These are phyloP conservation scores for Sphaeridia pumilis DNA, from an alignment of 2,888 invertebrate species.

Conservation along the genomic window DNA sequence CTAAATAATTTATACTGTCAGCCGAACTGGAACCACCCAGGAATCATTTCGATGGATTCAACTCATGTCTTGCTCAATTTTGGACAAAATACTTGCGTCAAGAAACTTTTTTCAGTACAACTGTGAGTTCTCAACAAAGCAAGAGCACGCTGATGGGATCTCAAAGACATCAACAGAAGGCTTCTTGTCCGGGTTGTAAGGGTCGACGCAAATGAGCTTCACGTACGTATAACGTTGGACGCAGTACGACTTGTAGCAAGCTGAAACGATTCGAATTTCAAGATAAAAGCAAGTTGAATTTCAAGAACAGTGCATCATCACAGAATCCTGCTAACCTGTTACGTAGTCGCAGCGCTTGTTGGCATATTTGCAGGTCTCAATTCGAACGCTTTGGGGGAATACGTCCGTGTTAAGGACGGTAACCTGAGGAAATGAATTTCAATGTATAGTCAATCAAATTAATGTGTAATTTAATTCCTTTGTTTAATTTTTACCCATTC, in stretches of 20 bases:
- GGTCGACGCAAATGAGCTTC: conserved; percentile 38
- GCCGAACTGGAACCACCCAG: too few relatives aligned
- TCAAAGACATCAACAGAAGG: conserved; percentile 39
- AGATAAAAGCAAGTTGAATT: neutral
- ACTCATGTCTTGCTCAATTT: too few relatives aligned
- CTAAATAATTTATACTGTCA: too few relatives aligned
- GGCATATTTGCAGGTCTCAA: conserved; percentile 39
- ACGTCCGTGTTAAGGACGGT: conserved; percentile 38
- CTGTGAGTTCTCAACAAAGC: conserved; percentile 39
- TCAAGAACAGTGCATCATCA: neutral
- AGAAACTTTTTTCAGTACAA: conserved; percentile 12
- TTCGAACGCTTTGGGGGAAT: conserved; percentile 38
- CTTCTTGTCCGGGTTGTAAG: conserved; percentile 36
- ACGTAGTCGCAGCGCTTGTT: conserved; percentile 36
- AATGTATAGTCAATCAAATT: too few relatives aligned
- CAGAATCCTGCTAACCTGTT: conserved; percentile 23
- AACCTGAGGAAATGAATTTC: conserved; percentile 16
- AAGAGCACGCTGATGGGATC: conserved; percentile 38
- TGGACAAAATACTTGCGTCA: too few relatives aligned
- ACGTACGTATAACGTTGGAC: conserved; percentile 38
- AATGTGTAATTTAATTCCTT: too few relatives aligned
- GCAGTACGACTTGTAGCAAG: conserved; percentile 37
- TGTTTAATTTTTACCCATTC: conserved; percentile 35
- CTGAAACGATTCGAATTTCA: neutral
- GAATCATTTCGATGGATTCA: too few relatives aligned